Percentiles rank a stretch among this genome's conserved stretches.
Evolutionary conservation across 2,888 invertebrate genomes (phyloP).

Genomic region (Gordius sp.): DNA sequence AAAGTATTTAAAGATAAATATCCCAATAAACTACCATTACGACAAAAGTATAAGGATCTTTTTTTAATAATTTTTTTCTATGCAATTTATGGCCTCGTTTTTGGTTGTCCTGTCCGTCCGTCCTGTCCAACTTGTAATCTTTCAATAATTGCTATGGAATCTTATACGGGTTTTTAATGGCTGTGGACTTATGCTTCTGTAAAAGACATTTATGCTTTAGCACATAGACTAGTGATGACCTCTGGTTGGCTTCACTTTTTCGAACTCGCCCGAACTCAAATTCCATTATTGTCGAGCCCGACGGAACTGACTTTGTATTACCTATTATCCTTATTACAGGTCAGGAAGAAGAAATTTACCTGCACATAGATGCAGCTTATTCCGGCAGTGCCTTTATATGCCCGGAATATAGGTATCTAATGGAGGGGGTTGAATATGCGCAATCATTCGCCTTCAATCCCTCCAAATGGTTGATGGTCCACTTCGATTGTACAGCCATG

Average conservation of each 20-base stretch:
- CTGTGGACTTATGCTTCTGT: not conserved
- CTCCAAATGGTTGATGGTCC: conserved; percentile 93
- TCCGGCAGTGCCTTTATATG: conserved; percentile 79
- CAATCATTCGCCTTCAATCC: conserved; percentile 93
- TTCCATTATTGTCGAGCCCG: too few species aligned
- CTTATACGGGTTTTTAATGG: too few species aligned
- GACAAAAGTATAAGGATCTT: too few species aligned
- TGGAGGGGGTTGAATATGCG: conserved; percentile 62
- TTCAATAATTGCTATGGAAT: too few species aligned
- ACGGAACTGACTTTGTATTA: not conserved
- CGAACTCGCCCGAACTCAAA: not conserved
- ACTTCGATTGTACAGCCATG: conserved; percentile 95
- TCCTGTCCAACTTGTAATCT: too few species aligned
- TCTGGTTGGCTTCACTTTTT: not conserved
- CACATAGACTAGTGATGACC: not conserved
- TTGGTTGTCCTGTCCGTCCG: too few species aligned
- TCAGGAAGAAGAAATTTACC: conserved; percentile 55
- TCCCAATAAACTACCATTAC: too few species aligned
- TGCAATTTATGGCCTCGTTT: too few species aligned
- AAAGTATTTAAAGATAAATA: too few species aligned
- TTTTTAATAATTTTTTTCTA: not conserved
- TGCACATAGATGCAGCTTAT: conserved; percentile 90
- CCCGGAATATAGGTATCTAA: conserved; percentile 68
- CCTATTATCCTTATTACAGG: too few species aligned
- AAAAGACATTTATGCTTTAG: not conserved